Evolutionary conservation across 2,888 invertebrate genomes (phyloP), one percentile per base, ranked within the genome.

Genomic region (Zygogramma bicolorata): DNA sequence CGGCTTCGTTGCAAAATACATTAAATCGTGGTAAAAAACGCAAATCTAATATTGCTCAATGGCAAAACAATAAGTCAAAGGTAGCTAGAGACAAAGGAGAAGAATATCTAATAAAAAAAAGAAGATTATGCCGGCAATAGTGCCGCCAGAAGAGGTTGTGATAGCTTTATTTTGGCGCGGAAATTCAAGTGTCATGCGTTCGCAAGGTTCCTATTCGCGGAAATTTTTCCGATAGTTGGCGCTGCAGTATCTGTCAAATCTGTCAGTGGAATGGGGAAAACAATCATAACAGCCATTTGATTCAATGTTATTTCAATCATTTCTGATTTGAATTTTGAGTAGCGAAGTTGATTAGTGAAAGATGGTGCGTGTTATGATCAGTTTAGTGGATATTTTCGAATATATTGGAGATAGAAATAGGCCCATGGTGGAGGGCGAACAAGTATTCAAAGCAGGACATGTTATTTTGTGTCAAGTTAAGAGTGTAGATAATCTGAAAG

Each of bases 351-450:
- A n/a, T n/a, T n/a, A n/a, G n/a, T n/a, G n/a, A n/a, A n/a, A n/a
- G n/a, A n/a, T n/a, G n/a, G n/a, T n/a, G n/a, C n/a, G n/a, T 34
- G 63, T 66, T 31, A 40, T 57, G 57, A 57, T 66, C 2, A 57
- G 57, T 58, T 57, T 66, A 22, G 38, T 66, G 65, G 65, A 66
- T 53, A 66, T 66, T 25, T 53, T 65, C 65, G 34, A 38, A 57
- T 66, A 66, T 58, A 58, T 61, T 61, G 58, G 34, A 22, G 57
- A 38, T 53, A 53, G 34, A 65, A 65, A 65, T 57, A 22, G 38
- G 15, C 61, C 61, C 8, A 34, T 42, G 46, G 46, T 27, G 62
- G 42, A 62, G 42, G 62, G 62, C 25, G 62, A 62, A 62, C 42
- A 40, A 18, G 42, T 42, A 18, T 62, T 62, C 46, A 62, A 42